phyloP scores from a whole-genome alignment of 2,888 invertebrate species.

The Helicoverpa assulta region DNA sequence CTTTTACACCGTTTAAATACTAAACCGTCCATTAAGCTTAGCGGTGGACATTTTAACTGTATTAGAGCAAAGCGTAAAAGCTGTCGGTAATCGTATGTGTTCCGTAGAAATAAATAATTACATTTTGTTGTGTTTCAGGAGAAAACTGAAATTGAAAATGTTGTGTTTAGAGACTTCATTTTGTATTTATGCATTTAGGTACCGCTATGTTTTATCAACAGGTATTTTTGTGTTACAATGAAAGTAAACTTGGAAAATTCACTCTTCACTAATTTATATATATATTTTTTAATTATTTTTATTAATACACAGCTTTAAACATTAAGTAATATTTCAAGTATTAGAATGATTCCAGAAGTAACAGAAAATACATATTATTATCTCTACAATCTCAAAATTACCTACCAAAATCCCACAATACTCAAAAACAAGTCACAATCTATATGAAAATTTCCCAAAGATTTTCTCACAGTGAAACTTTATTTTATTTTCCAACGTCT shows the following conservation, averaged over 20 bases:
- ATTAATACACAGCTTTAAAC: too few species aligned
- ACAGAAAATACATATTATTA: neutral
- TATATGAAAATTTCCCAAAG: conserved; percentile 2
- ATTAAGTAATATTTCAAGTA: too few species aligned
- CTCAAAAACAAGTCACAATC: neutral
- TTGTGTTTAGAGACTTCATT: too few species aligned
- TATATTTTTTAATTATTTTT: too few species aligned
- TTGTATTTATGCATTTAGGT: too few species aligned
- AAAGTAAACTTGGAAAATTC: too few species aligned
- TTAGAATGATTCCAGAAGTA: neutral
- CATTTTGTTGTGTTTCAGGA: too few species aligned
- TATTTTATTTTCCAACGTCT: conserved; percentile 37
- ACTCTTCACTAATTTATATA: too few species aligned
- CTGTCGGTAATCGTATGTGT: conserved; percentile 11
- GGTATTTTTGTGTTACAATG: too few species aligned
- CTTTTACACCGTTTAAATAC: conserved; percentile 9
- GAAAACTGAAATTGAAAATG: too few species aligned
- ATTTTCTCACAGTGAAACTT: conserved; percentile 28
- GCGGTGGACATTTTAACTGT: conserved; percentile 22
- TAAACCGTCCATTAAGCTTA: conserved; percentile 20
- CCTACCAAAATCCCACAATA: neutral
- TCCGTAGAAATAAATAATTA: neutral
- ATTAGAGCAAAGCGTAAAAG: conserved; percentile 13
- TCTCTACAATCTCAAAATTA: neutral
- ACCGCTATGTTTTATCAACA: too few species aligned